Conservation (phyloP, 2,888 invertebrate genomes). For the Colostygia pectinataria region DNA sequence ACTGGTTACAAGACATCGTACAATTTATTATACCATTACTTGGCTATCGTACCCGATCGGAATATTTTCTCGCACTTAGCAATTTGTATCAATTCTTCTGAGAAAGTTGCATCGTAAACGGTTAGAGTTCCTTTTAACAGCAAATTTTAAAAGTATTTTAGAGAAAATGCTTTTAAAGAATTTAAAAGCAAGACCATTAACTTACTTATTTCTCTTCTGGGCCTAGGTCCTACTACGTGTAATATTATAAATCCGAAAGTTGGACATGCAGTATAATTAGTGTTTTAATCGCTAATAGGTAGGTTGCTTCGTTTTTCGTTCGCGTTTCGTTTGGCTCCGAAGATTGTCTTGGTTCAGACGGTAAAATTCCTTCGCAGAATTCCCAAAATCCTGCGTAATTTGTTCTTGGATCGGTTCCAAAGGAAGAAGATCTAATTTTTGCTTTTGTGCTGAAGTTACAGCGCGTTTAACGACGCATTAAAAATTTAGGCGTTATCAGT, state of each 20-base stretch:
- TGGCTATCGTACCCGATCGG: neutral
- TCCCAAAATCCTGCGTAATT: slow-evolving; percentile 36
- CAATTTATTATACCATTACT: slow-evolving; percentile 10
- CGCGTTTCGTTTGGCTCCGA: no score
- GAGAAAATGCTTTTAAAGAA: no score
- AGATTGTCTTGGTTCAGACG: neutral
- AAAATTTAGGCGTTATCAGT: slow-evolving; percentile 11
- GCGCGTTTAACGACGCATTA: slow-evolving; percentile 31
- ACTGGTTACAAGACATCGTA: slow-evolving; percentile 9
- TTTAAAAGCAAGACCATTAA: no score
- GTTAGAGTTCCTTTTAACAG: neutral
- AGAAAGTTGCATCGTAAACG: slow-evolving; percentile 5
- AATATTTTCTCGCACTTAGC: slow-evolving; percentile 5
- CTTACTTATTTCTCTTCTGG: no score
- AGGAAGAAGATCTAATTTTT: slow-evolving; percentile 41
- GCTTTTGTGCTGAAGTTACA: slow-evolving; percentile 37
- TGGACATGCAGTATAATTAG: no score
- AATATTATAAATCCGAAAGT: no score
- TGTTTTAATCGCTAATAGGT: no score
- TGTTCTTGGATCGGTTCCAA: slow-evolving; percentile 54
- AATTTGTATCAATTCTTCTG: slow-evolving; percentile 13
- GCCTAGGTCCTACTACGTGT: no score
- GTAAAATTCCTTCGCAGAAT: slow-evolving; percentile 33
- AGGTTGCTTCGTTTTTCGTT: no score
- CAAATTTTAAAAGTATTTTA: no score